Evolutionary conservation across 1,140 invertebrate genomes (phyloP).

Genomic region (Bombus ignitus): DNA sequence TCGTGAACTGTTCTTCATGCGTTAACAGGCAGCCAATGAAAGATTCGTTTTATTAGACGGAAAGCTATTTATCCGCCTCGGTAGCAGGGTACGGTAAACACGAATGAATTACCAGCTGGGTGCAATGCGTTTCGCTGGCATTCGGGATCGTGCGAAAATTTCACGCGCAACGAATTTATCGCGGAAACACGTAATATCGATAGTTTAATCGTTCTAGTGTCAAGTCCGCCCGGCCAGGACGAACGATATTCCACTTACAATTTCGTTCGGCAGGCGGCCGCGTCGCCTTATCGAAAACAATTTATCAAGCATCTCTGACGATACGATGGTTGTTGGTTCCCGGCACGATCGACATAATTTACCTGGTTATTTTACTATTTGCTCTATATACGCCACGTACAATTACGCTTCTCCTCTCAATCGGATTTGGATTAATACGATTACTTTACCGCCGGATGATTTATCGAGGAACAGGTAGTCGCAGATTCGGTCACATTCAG

Average conservation of each 20-base stretch:
- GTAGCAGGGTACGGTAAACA: neutral
- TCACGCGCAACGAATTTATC: slow-evolving; percentile 2
- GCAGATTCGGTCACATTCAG: slow-evolving; percentile 48
- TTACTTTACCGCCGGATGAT: slow-evolving; percentile 50
- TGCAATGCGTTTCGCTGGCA: neutral
- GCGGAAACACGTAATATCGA: slow-evolving; percentile 8
- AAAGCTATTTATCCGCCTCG: neutral
- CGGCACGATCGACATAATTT: slow-evolving; percentile 50
- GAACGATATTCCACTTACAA: slow-evolving; percentile 31
- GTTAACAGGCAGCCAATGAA: neutral
- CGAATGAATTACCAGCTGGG: neutral
- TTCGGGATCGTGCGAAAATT: neutral
- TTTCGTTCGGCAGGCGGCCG: slow-evolving; percentile 12
- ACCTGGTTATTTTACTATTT: slow-evolving; percentile 59
- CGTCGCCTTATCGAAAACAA: slow-evolving; percentile 37
- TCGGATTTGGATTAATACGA: slow-evolving; percentile 46
- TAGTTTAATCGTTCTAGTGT: slow-evolving; percentile 18
- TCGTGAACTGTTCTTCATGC: neutral
- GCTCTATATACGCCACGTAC: slow-evolving; percentile 10
- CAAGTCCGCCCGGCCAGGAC: neutral
- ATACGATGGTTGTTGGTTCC: slow-evolving; percentile 31
- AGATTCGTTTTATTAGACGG: slow-evolving; percentile 4
- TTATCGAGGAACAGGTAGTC: slow-evolving; percentile 39
- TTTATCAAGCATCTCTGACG: slow-evolving; percentile 29
- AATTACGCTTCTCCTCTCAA: slow-evolving; percentile 20